These are phyloP conservation scores for Syrista parreyssii DNA, from an alignment of 2,888 invertebrate species.

Conservation along the genomic window DNA sequence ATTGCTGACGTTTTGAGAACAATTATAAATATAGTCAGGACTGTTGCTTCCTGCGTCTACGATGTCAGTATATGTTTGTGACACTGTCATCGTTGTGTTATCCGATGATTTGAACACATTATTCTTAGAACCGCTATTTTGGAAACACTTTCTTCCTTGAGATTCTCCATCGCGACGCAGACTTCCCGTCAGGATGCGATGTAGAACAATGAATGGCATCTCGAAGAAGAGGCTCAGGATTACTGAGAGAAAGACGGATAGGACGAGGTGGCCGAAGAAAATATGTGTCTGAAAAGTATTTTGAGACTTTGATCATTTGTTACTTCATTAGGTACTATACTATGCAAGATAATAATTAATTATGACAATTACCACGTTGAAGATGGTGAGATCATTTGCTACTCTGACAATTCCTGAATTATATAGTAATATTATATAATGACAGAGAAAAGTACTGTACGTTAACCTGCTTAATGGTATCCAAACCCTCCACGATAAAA, in stretches of 20 bases:
- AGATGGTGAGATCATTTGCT: conserved; percentile 37
- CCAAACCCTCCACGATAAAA: conserved; percentile 56
- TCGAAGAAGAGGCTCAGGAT: conserved; percentile 52
- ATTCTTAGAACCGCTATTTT: conserved; percentile 33
- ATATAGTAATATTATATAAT: conserved; percentile 53
- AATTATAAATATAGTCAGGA: conserved; percentile 23
- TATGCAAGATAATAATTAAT: neutral
- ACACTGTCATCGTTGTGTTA: conserved; percentile 30
- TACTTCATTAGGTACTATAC: neutral
- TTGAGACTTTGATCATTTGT: neutral
- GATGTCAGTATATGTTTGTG: conserved; percentile 28
- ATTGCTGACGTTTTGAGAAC: neutral
- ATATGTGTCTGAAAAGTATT: conserved; percentile 37
- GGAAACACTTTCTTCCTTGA: conserved; percentile 26
- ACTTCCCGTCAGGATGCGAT: conserved; percentile 22
- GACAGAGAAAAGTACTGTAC: conserved; percentile 59
- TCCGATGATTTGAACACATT: conserved; percentile 42
- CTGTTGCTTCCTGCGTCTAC: conserved; percentile 14
- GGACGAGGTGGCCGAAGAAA: conserved; percentile 49
- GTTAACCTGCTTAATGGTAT: conserved; percentile 56
- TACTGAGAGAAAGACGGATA: conserved; percentile 46
- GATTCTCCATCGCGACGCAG: conserved; percentile 1
- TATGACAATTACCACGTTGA: conserved; percentile 39
- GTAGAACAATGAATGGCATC: conserved; percentile 52
- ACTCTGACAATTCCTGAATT: conserved; percentile 47